These are phyloP conservation scores for Eupithecia subfuscata DNA, from an alignment of 2,888 invertebrate genomes.

Conservation along the genomic window DNA sequence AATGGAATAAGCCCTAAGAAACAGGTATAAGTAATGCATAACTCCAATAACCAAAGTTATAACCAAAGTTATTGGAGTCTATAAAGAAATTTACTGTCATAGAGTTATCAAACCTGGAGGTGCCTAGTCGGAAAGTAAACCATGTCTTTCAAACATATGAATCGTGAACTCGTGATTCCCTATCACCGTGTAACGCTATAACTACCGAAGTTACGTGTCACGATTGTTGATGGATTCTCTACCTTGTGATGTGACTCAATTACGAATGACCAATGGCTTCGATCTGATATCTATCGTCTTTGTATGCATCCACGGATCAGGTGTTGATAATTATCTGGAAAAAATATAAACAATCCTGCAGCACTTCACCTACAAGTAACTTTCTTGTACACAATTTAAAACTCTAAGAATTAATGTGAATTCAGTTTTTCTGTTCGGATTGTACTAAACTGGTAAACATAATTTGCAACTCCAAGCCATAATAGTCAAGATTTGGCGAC, in stretches of 20 bases:
- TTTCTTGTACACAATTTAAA: no score
- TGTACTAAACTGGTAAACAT: no score
- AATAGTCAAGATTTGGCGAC: no score
- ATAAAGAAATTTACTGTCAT: background rate
- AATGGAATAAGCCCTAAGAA: no score
- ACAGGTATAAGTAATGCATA: no score
- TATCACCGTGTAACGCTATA: background rate
- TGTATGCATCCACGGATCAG: background rate
- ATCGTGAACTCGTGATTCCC: slow-evolving; percentile 2
- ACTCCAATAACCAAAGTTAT: no score
- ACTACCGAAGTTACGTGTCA: background rate
- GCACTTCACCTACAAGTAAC: no score
- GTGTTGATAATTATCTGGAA: no score
- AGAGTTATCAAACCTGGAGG: background rate
- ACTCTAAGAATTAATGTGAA: no score
- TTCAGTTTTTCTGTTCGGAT: no score
- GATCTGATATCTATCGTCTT: background rate
- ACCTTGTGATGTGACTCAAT: slow-evolving; percentile 3
- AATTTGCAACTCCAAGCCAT: no score
- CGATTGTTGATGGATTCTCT: slow-evolving; percentile 10
- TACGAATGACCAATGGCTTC: background rate
- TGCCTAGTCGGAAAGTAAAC: background rate
- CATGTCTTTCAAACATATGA: background rate
- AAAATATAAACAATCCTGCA: no score
- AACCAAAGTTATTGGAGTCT: background rate